phyloP scores from a whole-genome alignment of 1,140 invertebrate genomes.

The Drosophila elegans region DNA sequence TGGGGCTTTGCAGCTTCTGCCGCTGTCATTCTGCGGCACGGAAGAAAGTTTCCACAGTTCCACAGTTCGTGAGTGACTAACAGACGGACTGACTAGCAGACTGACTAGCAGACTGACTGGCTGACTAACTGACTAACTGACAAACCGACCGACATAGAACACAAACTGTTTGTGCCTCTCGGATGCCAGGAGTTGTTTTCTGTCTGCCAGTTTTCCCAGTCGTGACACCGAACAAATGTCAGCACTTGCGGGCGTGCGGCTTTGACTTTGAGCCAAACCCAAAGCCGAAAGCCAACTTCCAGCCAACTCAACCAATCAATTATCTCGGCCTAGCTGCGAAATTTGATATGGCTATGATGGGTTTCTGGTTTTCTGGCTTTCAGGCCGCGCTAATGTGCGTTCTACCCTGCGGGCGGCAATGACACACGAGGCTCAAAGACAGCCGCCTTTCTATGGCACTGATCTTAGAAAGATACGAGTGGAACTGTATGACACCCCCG shows the following conservation, averaged over 20 bases:
- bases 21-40: slow-evolving; percentile 57
- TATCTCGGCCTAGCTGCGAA: slow-evolving; percentile 71
- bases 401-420: slow-evolving; percentile 35
- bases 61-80: slow-evolving; percentile 58
- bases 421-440: slow-evolving; percentile 53
- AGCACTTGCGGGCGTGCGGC: slow-evolving; percentile 78
- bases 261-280: slow-evolving; percentile 70
- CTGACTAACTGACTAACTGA: slow-evolving; percentile 49
- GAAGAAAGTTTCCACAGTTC: slow-evolving; percentile 63
- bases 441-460: slow-evolving; percentile 30
- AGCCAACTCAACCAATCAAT: slow-evolving; percentile 68
- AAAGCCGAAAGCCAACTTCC: slow-evolving; percentile 17
- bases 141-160: slow-evolving; percentile 58
- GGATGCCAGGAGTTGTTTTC: slow-evolving; percentile 18
- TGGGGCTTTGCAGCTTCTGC: slow-evolving; percentile 27
- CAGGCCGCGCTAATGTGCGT: slow-evolving; percentile 67
- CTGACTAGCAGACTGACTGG: slow-evolving; percentile 39
- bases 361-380: slow-evolving; percentile 38
- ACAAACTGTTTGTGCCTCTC: slow-evolving; percentile 31
- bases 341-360: slow-evolving; percentile 72
- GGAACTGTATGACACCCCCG: slow-evolving; percentile 24
- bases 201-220: slow-evolving; percentile 50
- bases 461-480: slow-evolving; percentile 13
- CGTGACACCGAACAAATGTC: slow-evolving; percentile 81
- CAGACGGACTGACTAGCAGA: slow-evolving; percentile 32